These are phyloP conservation scores for Patiria pectinifera DNA, from an alignment of 53 echinoderm and acorn worm species.

Conservation along the genomic window DNA sequence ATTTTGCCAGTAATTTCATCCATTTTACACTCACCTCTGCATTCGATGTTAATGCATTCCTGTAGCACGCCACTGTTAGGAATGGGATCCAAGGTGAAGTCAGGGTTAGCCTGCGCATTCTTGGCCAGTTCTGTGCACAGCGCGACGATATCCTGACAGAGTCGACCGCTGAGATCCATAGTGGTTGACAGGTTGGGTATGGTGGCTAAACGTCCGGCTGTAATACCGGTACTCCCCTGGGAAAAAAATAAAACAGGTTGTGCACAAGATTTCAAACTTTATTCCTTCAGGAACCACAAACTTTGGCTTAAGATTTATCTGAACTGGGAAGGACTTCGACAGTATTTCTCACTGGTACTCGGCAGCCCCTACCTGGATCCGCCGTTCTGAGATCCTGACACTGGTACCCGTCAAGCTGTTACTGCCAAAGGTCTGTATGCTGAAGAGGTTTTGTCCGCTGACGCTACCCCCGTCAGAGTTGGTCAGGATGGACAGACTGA, in stretches of 20 bases:
- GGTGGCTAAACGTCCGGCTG: conserved; percentile 29
- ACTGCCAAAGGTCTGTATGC: conserved; percentile 52
- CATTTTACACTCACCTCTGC: conserved; percentile 34
- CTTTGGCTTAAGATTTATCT: neutral
- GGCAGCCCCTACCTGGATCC: neutral
- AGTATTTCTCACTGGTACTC: too few relatives aligned
- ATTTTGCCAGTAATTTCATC: too few relatives aligned
- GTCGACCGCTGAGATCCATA: conserved; percentile 28
- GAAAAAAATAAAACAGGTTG: neutral
- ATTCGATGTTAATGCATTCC: conserved; percentile 49
- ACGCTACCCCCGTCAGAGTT: conserved; percentile 65
- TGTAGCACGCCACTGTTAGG: neutral
- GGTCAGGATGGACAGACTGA: conserved; percentile 62
- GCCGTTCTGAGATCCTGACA: conserved; percentile 23
- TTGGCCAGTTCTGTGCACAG: conserved; percentile 59
- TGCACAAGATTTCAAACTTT: neutral
- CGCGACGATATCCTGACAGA: conserved; percentile 36
- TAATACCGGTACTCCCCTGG: conserved; percentile 44
- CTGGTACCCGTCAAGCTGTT: conserved; percentile 29
- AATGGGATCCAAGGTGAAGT: conserved; percentile 48
- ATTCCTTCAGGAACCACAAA: too few relatives aligned
- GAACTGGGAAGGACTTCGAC: neutral
- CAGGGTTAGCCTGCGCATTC: conserved; percentile 30
- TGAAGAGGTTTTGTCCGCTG: conserved; percentile 68
- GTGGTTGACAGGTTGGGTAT: conserved; percentile 35